phyloP scores from a whole-genome alignment of 1,140 invertebrate species.

The Aphelinus certus region DNA sequence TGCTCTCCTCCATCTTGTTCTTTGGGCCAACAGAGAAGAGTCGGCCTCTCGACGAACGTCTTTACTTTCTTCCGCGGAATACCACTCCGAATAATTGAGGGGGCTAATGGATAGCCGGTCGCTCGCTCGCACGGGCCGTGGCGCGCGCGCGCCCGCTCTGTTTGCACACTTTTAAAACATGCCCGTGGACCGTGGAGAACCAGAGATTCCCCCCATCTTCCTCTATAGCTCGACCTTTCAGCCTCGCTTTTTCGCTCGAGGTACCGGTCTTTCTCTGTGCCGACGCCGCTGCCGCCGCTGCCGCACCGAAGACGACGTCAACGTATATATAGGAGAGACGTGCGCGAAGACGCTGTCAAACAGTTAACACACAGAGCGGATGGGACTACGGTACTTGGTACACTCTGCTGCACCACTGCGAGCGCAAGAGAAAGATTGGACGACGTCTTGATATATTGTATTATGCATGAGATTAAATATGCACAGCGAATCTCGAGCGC shows the following conservation, averaged over 20 bases:
- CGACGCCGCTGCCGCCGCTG: not conserved
- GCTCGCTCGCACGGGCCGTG: not conserved
- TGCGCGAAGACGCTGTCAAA: not conserved
- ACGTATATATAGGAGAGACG: not conserved
- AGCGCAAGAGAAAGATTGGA: not conserved
- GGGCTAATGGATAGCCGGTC: constrained; percentile 57
- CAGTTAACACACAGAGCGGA: not conserved
- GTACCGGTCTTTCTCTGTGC: not conserved
- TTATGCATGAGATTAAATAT: constrained; percentile 10
- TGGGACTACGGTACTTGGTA: too few species aligned
- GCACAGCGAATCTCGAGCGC: constrained; percentile 2
- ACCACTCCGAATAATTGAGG: constrained; percentile 61
- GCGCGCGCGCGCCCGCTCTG: constrained; percentile 44
- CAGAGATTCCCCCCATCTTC: constrained; percentile 35
- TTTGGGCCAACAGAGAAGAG: constrained; percentile 21
- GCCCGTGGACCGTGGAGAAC: constrained; percentile 48
- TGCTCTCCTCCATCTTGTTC: constrained; percentile 4
- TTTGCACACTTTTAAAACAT: constrained; percentile 61
- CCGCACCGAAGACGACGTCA: not conserved
- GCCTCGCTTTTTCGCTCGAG: not conserved
- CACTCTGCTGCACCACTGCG: too few species aligned
- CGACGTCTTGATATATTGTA: not conserved
- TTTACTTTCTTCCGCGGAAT: constrained; percentile 55
- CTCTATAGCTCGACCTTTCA: too few species aligned
- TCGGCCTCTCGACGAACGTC: constrained; percentile 36